Percentiles rank a stretch among this genome's conserved stretches.
Conservation (phyloP, 2,888 invertebrate species). For the Choreutis nemorana region DNA sequence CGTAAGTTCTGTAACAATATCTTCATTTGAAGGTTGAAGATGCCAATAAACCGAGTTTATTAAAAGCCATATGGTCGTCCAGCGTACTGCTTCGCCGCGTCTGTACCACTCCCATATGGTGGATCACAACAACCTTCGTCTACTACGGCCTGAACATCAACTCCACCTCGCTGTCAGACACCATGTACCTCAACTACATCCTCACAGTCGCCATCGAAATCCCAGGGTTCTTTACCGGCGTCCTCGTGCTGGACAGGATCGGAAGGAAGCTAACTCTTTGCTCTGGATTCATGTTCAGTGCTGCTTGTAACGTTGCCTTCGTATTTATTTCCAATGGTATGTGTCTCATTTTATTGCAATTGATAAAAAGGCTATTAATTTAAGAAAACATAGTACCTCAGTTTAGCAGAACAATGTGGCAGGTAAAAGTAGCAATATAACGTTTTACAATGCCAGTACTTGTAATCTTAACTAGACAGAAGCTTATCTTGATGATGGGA, state of each 20-base stretch:
- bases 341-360: too few species aligned
- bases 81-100: constrained; percentile 65
- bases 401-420: too few species aligned
- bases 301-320: constrained; percentile 42
- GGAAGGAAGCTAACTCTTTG: constrained; percentile 70
- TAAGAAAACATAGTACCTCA: too few species aligned
- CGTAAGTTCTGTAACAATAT: too few species aligned
- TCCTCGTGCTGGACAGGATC: constrained; percentile 67
- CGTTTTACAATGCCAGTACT: too few species aligned
- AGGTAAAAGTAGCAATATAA: too few species aligned
- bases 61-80: constrained; percentile 38
- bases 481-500: too few species aligned
- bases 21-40: too few species aligned
- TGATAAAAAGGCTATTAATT: too few species aligned
- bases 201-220: constrained; percentile 72
- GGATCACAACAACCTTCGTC: constrained; percentile 80
- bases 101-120: constrained; percentile 75
- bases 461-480: too few species aligned
- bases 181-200: constrained; percentile 78
- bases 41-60: background rate
- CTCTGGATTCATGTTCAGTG: constrained; percentile 68
- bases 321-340: constrained; percentile 61
- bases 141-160: constrained; percentile 83
- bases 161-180: constrained; percentile 75
- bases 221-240: constrained; percentile 72